Percentiles rank a stretch among this genome's conserved stretches.
Evolutionary conservation across 2,888 invertebrate species (phyloP).

Genomic region (Galeruca laticollis): DNA sequence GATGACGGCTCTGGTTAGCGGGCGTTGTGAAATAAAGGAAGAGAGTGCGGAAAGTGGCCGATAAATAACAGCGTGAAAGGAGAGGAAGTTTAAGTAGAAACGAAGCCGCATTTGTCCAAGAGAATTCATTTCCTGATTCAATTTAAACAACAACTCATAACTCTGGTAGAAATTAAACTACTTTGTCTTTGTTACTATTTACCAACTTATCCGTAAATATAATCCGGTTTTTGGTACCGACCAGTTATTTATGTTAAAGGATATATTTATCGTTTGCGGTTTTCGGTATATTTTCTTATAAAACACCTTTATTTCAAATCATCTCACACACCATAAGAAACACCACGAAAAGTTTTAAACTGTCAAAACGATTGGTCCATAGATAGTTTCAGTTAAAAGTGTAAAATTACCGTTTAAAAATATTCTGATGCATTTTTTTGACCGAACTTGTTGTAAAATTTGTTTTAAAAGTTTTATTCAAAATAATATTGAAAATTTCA

Average conservation of each 20-base stretch:
- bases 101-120: constrained; percentile 63
- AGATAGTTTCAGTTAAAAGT: too few species aligned
- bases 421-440: too few species aligned
- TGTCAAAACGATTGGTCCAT: too few species aligned
- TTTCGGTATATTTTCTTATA: not conserved
- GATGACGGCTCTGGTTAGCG: constrained; percentile 5
- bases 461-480: too few species aligned
- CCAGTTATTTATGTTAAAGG: constrained; percentile 1
- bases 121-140: constrained; percentile 67
- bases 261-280: not conserved
- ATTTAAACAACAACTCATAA: constrained; percentile 65
- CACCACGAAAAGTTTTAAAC: too few species aligned
- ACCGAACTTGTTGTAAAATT: too few species aligned
- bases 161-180: constrained; percentile 61
- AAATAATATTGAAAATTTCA: too few species aligned
- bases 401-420: too few species aligned
- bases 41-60: constrained; percentile 62
- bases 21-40: constrained; percentile 48
- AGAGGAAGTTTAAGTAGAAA: constrained; percentile 64
- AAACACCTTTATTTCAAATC: too few species aligned
- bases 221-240: not conserved
- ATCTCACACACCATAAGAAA: too few species aligned
- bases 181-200: constrained; percentile 59
- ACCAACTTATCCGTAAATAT: constrained; percentile 8
- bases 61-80: constrained; percentile 65